phyloP scores from a whole-genome alignment of 2,113 vertebrate genomes.

The Trematomus loennbergii region DNA sequence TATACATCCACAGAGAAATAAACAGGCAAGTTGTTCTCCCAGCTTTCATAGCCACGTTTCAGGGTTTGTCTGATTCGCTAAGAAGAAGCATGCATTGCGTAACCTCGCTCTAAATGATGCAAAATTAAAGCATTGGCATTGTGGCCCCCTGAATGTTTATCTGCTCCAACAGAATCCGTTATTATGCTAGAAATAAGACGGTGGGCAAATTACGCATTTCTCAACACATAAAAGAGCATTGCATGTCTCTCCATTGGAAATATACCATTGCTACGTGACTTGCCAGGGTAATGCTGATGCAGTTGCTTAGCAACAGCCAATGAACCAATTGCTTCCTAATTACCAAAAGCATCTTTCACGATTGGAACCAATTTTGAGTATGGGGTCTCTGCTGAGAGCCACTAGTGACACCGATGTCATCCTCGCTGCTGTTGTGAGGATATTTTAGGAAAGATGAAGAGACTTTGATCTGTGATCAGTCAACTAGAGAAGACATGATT shows the following conservation, averaged over 20 bases:
- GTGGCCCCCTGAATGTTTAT: neutral
- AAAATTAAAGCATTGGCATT: neutral
- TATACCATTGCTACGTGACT: conserved; percentile 61
- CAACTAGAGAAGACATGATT: neutral
- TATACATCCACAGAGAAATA: neutral
- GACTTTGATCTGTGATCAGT: conserved; percentile 31
- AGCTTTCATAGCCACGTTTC: conserved; percentile 1
- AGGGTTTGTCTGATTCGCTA: neutral
- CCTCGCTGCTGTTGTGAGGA: conserved; percentile 15
- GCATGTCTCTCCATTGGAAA: conserved; percentile 41
- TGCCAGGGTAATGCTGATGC: conserved; percentile 66
- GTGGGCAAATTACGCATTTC: conserved; percentile 25
- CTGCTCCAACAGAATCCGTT: conserved; percentile 1
- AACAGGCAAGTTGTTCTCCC: neutral
- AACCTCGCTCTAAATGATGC: conserved; percentile 3
- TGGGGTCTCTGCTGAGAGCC: conserved; percentile 27
- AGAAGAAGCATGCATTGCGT: neutral
- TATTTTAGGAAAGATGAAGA: conserved; percentile 38
- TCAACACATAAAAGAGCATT: conserved; percentile 42
- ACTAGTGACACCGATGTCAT: neutral
- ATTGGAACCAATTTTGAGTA: conserved; percentile 64
- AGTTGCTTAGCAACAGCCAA: conserved; percentile 84
- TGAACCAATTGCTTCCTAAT: conserved; percentile 62
- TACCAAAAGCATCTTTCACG: conserved; percentile 68
- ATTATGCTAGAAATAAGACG: neutral